These are phyloP conservation scores for Enhydra lutris DNA, from an alignment of 2,113 vertebrate species.

Conservation along the genomic window DNA sequence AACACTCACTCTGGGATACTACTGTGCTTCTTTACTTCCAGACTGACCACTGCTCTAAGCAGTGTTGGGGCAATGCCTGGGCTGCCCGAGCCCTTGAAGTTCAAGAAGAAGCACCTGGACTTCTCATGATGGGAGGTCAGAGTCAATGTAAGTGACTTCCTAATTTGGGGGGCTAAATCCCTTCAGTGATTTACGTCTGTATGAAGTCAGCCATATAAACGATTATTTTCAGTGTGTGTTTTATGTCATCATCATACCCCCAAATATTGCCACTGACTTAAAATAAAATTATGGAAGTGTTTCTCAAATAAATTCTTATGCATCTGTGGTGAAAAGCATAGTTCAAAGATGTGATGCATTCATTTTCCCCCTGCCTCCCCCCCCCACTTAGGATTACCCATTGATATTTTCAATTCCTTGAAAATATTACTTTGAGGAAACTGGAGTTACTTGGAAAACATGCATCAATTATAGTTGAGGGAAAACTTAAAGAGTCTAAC, in stretches of 20 bases:
- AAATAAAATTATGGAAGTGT: background rate
- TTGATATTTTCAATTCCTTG: background rate
- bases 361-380: too few relatives aligned
- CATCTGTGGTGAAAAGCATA: background rate
- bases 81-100: slow-evolving; percentile 46
- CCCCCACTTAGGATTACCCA: background rate
- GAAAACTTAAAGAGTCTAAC: background rate
- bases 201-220: background rate
- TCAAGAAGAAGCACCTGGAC: slow-evolving; percentile 49
- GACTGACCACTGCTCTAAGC: slow-evolving; percentile 56
- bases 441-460: background rate
- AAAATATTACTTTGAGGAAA: background rate
- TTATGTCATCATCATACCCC: background rate
- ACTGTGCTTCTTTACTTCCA: slow-evolving; percentile 58
- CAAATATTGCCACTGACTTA: background rate
- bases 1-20: slow-evolving; percentile 26
- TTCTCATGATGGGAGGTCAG: slow-evolving; percentile 59
- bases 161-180: slow-evolving; percentile 16
- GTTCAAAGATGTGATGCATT: background rate
- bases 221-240: background rate
- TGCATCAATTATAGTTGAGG: background rate
- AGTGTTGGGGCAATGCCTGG: slow-evolving; percentile 52
- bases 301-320: background rate
- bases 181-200: background rate
- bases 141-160: slow-evolving; percentile 65